Conservation (phyloP, 1,140 invertebrate genomes). For the Zaprionus africanus region DNA sequence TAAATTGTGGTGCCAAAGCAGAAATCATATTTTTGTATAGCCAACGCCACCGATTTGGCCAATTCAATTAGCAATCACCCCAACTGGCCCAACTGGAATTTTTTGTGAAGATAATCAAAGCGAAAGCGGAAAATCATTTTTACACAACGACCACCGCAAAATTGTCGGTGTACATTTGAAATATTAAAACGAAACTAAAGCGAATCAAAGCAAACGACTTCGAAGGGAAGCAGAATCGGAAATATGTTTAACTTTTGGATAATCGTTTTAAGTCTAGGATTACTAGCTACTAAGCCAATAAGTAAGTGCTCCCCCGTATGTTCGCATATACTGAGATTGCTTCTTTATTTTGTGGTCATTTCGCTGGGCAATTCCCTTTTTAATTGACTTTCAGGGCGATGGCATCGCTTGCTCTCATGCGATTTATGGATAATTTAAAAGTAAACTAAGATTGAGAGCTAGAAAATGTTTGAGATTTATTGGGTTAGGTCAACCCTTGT, state of each 20-base stretch:
- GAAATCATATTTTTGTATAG: slow-evolving; percentile 32
- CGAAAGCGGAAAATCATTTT: slow-evolving; percentile 27
- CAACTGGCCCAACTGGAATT: slow-evolving; percentile 31
- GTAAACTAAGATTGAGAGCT: background rate
- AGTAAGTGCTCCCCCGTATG: slow-evolving; percentile 60
- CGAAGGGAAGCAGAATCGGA: slow-evolving; percentile 20
- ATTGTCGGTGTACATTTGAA: slow-evolving; percentile 29
- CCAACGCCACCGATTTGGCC: slow-evolving; percentile 66
- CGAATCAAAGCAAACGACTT: background rate
- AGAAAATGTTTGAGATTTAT: too few relatives aligned
- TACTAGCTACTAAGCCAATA: slow-evolving; percentile 76
- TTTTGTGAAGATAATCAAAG: slow-evolving; percentile 74
- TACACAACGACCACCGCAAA: slow-evolving; percentile 10
- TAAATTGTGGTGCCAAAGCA: slow-evolving; percentile 64
- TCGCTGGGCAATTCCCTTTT: background rate
- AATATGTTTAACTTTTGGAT: slow-evolving; percentile 83
- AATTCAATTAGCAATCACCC: slow-evolving; percentile 19
- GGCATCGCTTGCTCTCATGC: background rate
- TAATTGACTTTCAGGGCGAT: background rate
- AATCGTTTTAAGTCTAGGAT: slow-evolving; percentile 82
- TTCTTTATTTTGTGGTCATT: background rate
- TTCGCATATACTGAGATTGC: background rate
- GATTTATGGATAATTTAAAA: background rate
- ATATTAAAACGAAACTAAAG: slow-evolving; percentile 19
- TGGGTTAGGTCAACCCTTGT: too few relatives aligned